Conservation (phyloP, 2,113 vertebrate genomes). For the Gopherus evgoodei region DNA sequence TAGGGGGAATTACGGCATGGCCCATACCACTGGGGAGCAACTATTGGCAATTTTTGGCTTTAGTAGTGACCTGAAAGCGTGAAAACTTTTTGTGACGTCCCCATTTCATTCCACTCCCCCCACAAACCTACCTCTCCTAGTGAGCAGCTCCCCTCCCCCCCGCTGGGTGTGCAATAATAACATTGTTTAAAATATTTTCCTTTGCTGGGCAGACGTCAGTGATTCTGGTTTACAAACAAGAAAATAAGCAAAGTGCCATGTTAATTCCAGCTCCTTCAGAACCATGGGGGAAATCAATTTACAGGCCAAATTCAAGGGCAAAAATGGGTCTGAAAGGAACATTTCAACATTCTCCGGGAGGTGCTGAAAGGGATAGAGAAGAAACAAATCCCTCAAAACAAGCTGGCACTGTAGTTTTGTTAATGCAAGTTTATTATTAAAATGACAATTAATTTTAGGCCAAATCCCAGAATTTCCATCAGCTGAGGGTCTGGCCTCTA, state of each 20-base stretch:
- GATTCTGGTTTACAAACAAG: not conserved
- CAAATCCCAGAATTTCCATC: not conserved
- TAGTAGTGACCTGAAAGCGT: not conserved
- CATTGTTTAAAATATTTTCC: accelerated
- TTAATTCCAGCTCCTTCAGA: not conserved
- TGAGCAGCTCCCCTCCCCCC: not conserved
- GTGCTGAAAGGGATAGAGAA: not conserved
- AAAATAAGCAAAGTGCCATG: not conserved
- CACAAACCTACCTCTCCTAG: not conserved
- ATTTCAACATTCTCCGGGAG: not conserved
- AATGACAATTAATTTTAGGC: not conserved
- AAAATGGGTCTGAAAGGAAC: not conserved
- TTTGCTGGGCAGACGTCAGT: not conserved
- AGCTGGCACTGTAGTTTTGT: not conserved
- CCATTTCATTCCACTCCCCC: accelerated
- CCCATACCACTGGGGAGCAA: not conserved
- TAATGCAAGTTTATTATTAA: not conserved
- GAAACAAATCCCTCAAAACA: not conserved
- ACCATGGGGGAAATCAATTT: not conserved
- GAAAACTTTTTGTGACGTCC: not conserved
- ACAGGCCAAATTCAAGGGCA: not conserved
- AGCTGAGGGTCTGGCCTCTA: not conserved
- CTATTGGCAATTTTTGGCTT: not conserved
- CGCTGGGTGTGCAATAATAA: not conserved
- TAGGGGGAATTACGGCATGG: not conserved